These are phyloP conservation scores for Microdon myrmicae DNA, from an alignment of 2,888 invertebrate species.

Conservation along the genomic window DNA sequence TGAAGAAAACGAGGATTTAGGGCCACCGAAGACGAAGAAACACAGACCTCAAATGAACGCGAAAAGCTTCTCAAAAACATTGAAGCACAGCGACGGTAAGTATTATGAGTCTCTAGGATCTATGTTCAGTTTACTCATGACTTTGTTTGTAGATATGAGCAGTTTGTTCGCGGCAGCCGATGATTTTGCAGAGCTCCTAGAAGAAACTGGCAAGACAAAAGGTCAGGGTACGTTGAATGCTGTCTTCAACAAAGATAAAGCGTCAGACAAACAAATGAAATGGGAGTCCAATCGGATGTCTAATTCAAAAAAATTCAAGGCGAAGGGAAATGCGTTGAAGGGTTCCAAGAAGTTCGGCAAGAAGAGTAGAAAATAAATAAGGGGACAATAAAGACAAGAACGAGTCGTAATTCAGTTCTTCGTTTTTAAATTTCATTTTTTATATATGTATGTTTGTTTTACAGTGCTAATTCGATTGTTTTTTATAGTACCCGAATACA, in stretches of 20 bases:
- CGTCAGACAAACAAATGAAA: conserved; percentile 80
- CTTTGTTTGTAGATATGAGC: conserved; percentile 68
- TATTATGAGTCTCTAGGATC: conserved; percentile 4
- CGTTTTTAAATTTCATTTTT: too few relatives aligned
- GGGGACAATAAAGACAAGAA: too few relatives aligned
- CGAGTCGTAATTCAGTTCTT: too few relatives aligned
- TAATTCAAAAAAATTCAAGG: conserved; percentile 58
- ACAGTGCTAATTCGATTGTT: too few relatives aligned
- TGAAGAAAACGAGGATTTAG: conserved; percentile 27
- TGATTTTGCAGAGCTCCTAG: conserved; percentile 87
- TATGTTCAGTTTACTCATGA: conserved; percentile 7
- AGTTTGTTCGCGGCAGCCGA: conserved; percentile 86
- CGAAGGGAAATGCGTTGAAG: conserved; percentile 54
- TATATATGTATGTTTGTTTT: too few relatives aligned
- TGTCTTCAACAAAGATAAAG: conserved; percentile 79
- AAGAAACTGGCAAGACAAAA: conserved; percentile 80
- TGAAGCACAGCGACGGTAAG: conserved; percentile 63
- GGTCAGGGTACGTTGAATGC: conserved; percentile 76
- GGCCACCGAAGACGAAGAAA: conserved; percentile 59
- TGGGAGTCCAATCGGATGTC: conserved; percentile 80
- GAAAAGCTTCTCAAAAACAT: conserved; percentile 60
- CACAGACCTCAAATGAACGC: conserved; percentile 55
- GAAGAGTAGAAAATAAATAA: conserved; percentile 34
- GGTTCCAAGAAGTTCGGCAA: conserved; percentile 35
- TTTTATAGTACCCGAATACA: too few relatives aligned